Evolutionary conservation across 2,888 invertebrate genomes (phyloP), one percentile per base, ranked within the genome.

Genomic region (Odontomyia ornata): DNA sequence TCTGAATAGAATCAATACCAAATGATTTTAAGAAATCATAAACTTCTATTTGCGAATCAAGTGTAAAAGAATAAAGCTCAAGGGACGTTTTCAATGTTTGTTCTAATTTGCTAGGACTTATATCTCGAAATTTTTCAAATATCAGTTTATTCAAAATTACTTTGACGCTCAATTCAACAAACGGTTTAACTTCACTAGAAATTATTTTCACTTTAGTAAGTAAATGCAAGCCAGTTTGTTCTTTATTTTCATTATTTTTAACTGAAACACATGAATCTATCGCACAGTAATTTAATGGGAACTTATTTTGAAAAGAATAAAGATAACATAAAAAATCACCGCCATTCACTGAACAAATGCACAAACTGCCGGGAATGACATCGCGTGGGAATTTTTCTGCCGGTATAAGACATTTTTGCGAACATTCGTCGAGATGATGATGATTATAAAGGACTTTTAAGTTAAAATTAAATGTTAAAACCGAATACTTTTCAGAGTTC

Each of bases 371-470:
- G 4, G 79, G 78, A 4, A 25, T 43, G 0, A 79, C 18, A 23
- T 21, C 25, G 11, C 13, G 4, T 0, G 79, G 78, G 75, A 81
- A 81, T 43, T 78, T 52, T 21, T 78, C 15, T 64, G 64, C 62
- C 7, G 82, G 82, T 36, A 82, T n/a, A 36, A 81, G 76, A 56
- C 81, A 82, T 76, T 82, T 82, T 76, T 82, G 82, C 82, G 57
- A 52, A 52, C 52, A 52, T 4, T 13, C n/a, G 3, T 52, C 52
- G 3, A 52, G 52, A 9, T 52, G 4, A 52, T 52, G n/a, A 18
- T 75, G 43, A 23, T 36, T 60, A 13, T 28, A 4, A 5, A 25
- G 4, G 1, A 75, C 18, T 75, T 75, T 57, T 60, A 75, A 75
- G 13, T 60, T 9, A 43, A 75, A 36, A 0, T 25, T 15, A 60